These are phyloP conservation scores for Rafetus swinhoei DNA, from an alignment of 2,113 vertebrate genomes.

Conservation along the genomic window DNA sequence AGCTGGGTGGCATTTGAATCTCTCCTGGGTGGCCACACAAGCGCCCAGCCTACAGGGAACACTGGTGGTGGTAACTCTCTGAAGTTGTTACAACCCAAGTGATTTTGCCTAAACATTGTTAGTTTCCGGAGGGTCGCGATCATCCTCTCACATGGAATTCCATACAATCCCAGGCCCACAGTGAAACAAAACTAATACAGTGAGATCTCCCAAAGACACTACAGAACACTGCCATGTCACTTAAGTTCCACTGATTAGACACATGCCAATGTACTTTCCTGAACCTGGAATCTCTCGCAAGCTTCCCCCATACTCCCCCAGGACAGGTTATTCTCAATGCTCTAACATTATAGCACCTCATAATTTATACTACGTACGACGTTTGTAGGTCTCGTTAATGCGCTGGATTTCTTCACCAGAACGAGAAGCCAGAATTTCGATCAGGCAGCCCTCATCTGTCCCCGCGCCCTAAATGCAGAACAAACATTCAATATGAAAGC, in stretches of 20 bases:
- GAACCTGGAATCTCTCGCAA: neutral
- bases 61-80: neutral
- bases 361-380: slow-evolving; percentile 73
- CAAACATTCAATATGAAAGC: neutral
- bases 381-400: slow-evolving; percentile 83
- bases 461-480: slow-evolving; percentile 86
- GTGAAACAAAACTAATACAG: no score
- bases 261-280: neutral
- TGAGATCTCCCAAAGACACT: neutral
- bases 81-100: neutral
- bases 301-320: neutral
- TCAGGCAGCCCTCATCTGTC: slow-evolving; percentile 94
- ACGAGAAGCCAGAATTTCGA: slow-evolving; percentile 95
- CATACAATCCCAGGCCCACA: no score
- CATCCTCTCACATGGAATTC: neutral
- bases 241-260: neutral
- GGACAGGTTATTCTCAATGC: neutral
- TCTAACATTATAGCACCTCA: accelerated
- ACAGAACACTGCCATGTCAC: neutral
- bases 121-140: neutral
- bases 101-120: neutral
- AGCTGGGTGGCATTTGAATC: no score
- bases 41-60: no score
- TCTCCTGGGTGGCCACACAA: no score
- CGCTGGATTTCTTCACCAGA: slow-evolving; percentile 80